phyloP scores from a whole-genome alignment of 2,797 vertebrate species.

The Caiman crocodilus region DNA sequence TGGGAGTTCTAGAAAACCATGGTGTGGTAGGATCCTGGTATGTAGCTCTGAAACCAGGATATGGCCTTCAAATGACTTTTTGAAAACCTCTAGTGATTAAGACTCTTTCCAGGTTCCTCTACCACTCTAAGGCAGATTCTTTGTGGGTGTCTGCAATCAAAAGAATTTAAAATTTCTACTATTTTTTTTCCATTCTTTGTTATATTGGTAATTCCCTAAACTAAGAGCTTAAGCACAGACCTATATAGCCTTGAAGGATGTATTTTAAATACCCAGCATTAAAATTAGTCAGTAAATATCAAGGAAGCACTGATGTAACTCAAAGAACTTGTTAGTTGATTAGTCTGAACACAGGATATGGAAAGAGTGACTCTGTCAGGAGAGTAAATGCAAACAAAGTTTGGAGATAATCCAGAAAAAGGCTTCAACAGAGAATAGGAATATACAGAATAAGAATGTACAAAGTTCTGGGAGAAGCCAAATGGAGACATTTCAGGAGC shows the following conservation, averaged over 20 bases:
- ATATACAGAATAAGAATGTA: background rate
- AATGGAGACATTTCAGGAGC: background rate
- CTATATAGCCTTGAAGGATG: background rate
- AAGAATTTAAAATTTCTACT: background rate
- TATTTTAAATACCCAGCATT: background rate
- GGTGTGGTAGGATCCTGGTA: background rate
- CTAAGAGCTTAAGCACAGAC: background rate
- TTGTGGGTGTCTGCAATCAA: background rate
- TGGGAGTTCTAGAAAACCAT: background rate
- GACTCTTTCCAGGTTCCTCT: background rate
- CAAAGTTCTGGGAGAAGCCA: background rate
- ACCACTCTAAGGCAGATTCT: conserved; percentile 4
- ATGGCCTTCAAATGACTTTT: background rate
- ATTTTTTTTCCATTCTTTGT: no score
- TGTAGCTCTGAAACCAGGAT: background rate
- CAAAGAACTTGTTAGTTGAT: background rate
- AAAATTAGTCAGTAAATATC: background rate
- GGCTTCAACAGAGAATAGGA: background rate
- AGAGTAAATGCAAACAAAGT: background rate
- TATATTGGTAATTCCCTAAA: background rate
- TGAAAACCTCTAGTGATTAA: background rate
- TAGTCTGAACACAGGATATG: background rate
- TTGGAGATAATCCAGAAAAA: background rate
- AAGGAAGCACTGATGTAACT: background rate
- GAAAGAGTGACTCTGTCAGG: background rate